phyloP scores from a whole-genome alignment of 2,797 vertebrate species.

The Protonibea diacanthus region DNA sequence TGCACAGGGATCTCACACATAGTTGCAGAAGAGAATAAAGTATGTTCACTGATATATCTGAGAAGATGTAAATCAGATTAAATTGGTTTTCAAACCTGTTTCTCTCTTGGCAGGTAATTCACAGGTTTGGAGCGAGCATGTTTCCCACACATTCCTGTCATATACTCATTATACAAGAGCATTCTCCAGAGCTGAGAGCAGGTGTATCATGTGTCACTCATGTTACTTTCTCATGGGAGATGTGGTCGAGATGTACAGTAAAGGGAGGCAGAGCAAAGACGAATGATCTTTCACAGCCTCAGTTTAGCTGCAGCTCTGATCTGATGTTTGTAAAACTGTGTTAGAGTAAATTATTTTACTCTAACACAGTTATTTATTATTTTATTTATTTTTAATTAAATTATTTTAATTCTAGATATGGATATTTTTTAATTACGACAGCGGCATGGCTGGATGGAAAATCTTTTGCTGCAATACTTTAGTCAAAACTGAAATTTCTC shows the following conservation, averaged over 20 bases:
- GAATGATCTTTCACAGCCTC: neutral
- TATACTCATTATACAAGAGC: conserved; percentile 19
- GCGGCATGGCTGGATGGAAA: neutral
- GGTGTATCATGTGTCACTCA: conserved; percentile 65
- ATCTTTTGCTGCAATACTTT: no score
- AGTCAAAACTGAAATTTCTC: neutral
- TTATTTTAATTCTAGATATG: neutral
- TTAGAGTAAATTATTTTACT: neutral
- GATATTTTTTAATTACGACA: neutral
- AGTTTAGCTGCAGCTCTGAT: neutral
- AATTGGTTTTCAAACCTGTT: conserved; percentile 27
- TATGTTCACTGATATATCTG: neutral
- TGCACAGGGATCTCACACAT: conserved; percentile 70
- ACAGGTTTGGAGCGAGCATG: neutral
- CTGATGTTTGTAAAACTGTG: neutral
- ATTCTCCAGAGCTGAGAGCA: conserved; percentile 43
- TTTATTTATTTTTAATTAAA: no score
- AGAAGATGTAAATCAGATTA: neutral
- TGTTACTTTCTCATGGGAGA: conserved; percentile 59
- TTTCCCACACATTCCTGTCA: conserved; percentile 76
- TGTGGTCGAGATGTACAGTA: conserved; percentile 19
- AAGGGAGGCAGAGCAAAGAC: conserved; percentile 13
- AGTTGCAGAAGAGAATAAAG: conserved; percentile 13
- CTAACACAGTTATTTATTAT: no score
- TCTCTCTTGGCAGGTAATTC: conserved; percentile 6